Percentiles rank a stretch among this genome's conserved stretches.
Evolutionary conservation across 2,888 invertebrate species (phyloP).

Genomic region (Caenorhabditis macrosperma): DNA sequence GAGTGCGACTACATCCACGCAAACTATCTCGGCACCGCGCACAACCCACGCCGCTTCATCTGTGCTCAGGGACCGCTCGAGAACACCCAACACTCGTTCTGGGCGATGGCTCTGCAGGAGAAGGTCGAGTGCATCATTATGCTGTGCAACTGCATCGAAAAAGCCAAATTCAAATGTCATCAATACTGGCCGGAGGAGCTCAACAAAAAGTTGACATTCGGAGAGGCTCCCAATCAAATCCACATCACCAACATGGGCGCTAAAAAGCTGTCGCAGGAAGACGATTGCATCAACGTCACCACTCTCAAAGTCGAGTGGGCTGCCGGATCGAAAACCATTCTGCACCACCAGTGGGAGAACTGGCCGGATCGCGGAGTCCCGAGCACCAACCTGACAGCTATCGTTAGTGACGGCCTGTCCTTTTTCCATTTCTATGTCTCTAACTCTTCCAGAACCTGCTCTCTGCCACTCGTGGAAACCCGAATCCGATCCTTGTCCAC

Average conservation of each 20-base stretch:
- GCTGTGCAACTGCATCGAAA: slow-evolving; percentile 71
- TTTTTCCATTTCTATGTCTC: neutral
- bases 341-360: slow-evolving; percentile 68
- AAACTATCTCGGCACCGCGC: slow-evolving; percentile 65
- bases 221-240: slow-evolving; percentile 49
- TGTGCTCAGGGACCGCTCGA: slow-evolving; percentile 71
- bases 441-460: slow-evolving; percentile 44
- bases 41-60: slow-evolving; percentile 67
- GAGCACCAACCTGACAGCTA: slow-evolving; percentile 40
- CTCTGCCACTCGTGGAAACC: slow-evolving; percentile 58
- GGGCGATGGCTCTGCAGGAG: slow-evolving; percentile 62
- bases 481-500: slow-evolving; percentile 69
- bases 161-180: slow-evolving; percentile 56
- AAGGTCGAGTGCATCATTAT: slow-evolving; percentile 57
- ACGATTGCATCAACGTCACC: slow-evolving; percentile 40
- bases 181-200: slow-evolving; percentile 60
- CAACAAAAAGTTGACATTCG: slow-evolving; percentile 46
- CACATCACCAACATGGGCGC: slow-evolving; percentile 43
- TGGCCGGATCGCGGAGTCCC: slow-evolving; percentile 72
- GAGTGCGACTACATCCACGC: slow-evolving; percentile 69
- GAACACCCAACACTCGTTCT: slow-evolving; percentile 58
- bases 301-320: slow-evolving; percentile 46
- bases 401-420: slow-evolving; percentile 13
- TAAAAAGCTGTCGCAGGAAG: slow-evolving; percentile 6
- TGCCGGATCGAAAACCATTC: slow-evolving; percentile 34